Evolutionary conservation across 2,888 invertebrate species (phyloP).

Genomic region (Apodemia mormo): DNA sequence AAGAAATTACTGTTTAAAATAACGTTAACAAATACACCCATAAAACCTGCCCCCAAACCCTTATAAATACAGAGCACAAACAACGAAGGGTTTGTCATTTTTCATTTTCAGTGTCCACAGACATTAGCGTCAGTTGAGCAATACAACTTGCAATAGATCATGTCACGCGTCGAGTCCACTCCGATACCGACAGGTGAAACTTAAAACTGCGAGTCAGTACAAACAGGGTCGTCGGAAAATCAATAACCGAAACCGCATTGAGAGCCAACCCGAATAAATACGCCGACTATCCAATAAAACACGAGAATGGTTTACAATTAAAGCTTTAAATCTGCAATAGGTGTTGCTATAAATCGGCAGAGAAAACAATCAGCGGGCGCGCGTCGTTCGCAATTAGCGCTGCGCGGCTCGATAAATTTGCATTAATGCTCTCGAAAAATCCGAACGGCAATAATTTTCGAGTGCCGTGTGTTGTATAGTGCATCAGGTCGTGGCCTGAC

Average conservation of each 20-base stretch:
- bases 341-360: constrained; percentile 80
- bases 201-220: constrained; percentile 52
- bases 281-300: constrained; percentile 80
- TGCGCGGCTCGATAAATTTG: constrained; percentile 79
- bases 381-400: constrained; percentile 80
- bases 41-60: background rate
- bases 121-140: constrained; percentile 35
- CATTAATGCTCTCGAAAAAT: constrained; percentile 82
- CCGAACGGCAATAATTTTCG: constrained; percentile 77
- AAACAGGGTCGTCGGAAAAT: constrained; percentile 60
- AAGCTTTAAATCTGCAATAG: constrained; percentile 82
- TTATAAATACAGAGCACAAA: constrained; percentile 10
- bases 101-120: constrained; percentile 37
- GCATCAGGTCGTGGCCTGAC: constrained; percentile 31
- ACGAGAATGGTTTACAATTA: constrained; percentile 81
- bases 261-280: constrained; percentile 73
- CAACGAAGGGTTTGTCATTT: constrained; percentile 23
- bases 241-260: constrained; percentile 74
- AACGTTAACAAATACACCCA: background rate
- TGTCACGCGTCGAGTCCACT: constrained; percentile 44
- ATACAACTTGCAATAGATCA: constrained; percentile 46
- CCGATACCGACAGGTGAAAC: constrained; percentile 49
- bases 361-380: constrained; percentile 80
- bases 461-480: constrained; percentile 65
- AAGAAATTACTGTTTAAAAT: background rate